phyloP scores from a whole-genome alignment of 2,797 vertebrate genomes.

The Catostomus latipinnis region DNA sequence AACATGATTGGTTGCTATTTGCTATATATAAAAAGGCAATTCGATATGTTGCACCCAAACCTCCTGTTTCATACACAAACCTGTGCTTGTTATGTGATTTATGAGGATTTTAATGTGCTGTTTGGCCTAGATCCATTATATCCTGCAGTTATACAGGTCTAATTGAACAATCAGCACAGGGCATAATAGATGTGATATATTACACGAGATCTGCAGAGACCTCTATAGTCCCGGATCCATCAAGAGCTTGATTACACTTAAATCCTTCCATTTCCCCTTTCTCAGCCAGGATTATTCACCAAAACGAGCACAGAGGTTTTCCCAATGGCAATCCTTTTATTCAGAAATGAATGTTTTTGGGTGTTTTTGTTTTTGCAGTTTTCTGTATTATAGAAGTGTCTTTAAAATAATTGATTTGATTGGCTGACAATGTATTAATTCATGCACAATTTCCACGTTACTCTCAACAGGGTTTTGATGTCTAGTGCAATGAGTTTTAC shows the following conservation, averaged over 20 bases:
- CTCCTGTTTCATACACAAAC: no score
- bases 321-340: slow-evolving; percentile 46
- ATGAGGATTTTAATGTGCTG: slow-evolving; percentile 23
- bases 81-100: background rate
- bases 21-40: no score
- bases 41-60: no score
- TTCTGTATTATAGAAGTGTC: background rate
- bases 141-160: slow-evolving; percentile 31
- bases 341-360: slow-evolving; percentile 10
- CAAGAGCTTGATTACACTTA: slow-evolving; percentile 53
- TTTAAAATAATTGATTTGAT: slow-evolving; percentile 39
- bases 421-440: slow-evolving; percentile 15
- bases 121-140: slow-evolving; percentile 34
- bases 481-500: slow-evolving; percentile 10
- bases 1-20: no score
- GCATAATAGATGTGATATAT: slow-evolving; percentile 25
- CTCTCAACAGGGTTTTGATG: slow-evolving; percentile 31
- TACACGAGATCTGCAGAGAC: slow-evolving; percentile 5
- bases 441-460: background rate
- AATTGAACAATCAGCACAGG: slow-evolving; percentile 19
- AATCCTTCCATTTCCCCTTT: slow-evolving; percentile 49
- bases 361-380: slow-evolving; percentile 28
- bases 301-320: slow-evolving; percentile 49
- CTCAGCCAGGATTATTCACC: slow-evolving; percentile 44
- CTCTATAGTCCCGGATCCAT: slow-evolving; percentile 41